phyloP scores from a whole-genome alignment of 2,113 vertebrate genomes.

The Etheostoma spectabile region DNA sequence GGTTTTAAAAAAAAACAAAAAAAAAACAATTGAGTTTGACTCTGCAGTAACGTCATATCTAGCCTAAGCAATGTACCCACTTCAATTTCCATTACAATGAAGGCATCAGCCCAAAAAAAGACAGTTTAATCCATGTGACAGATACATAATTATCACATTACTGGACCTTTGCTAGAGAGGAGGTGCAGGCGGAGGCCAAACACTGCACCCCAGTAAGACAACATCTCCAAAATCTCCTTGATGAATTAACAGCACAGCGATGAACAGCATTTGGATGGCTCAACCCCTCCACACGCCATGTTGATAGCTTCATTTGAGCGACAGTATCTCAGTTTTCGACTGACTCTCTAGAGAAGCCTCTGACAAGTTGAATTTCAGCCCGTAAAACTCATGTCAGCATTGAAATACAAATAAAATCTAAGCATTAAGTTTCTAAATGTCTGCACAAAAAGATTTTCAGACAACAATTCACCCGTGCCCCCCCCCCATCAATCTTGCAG shows the following conservation, averaged over 20 bases:
- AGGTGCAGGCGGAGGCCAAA: slow-evolving; percentile 14
- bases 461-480: not conserved
- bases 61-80: too few relatives aligned
- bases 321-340: slow-evolving; percentile 5
- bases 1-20: not conserved
- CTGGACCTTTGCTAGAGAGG: slow-evolving; percentile 12
- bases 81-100: not conserved
- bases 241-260: slow-evolving; percentile 38
- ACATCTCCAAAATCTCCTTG: slow-evolving; percentile 49
- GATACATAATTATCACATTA: slow-evolving; percentile 8
- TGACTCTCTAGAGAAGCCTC: not conserved
- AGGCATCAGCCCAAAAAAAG: slow-evolving; percentile 5
- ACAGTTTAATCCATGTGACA: slow-evolving; percentile 17
- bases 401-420: not conserved
- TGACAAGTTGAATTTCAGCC: not conserved
- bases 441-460: not conserved
- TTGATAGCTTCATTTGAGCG: slow-evolving; percentile 43
- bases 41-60: not conserved
- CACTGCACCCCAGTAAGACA: slow-evolving; percentile 32
- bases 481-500: not conserved
- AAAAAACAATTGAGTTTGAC: not conserved
- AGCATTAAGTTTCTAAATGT: not conserved
- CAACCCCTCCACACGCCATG: slow-evolving; percentile 43
- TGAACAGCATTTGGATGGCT: slow-evolving; percentile 46
- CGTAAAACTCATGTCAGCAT: not conserved